Evolutionary conservation across 2,888 invertebrate species (phyloP).

Genomic region (Scrobipalpa costella): DNA sequence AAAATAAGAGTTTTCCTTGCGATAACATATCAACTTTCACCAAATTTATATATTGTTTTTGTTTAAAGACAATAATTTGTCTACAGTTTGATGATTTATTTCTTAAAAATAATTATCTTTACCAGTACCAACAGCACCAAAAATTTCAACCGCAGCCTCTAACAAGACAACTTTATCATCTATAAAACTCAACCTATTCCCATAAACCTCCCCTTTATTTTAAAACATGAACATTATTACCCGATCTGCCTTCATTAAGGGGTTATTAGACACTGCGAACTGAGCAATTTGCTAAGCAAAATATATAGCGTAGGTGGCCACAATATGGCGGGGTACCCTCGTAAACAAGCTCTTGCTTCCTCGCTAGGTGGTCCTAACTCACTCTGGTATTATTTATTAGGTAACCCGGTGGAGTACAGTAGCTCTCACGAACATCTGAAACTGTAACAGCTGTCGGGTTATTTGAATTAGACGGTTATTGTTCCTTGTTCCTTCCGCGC

Average conservation of each 20-base stretch:
- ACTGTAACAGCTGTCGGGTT: constrained; percentile 58
- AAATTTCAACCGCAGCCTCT: not conserved
- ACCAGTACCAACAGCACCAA: not conserved
- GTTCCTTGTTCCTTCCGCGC: constrained; percentile 13
- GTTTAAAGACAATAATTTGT: no score
- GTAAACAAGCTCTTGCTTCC: constrained; percentile 73
- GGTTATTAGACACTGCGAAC: constrained; percentile 76
- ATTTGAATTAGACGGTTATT: constrained; percentile 34
- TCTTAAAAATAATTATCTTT: not conserved
- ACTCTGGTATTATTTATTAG: constrained; percentile 76
- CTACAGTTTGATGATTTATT: no score
- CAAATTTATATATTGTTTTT: no score
- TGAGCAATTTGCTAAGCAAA: constrained; percentile 79
- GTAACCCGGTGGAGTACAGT: constrained; percentile 61
- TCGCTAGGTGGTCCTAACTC: constrained; percentile 79
- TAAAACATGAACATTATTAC: constrained; percentile 24
- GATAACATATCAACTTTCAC: no score
- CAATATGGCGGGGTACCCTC: constrained; percentile 66
- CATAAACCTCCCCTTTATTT: constrained; percentile 25
- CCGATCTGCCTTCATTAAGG: constrained; percentile 70
- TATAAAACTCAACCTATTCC: not conserved
- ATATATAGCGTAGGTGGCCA: constrained; percentile 77
- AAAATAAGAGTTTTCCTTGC: no score
- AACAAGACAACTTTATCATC: not conserved
- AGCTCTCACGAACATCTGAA: constrained; percentile 47